Conservation (phyloP, 2,888 invertebrate species). For the Tubiluchus corallicola region DNA sequence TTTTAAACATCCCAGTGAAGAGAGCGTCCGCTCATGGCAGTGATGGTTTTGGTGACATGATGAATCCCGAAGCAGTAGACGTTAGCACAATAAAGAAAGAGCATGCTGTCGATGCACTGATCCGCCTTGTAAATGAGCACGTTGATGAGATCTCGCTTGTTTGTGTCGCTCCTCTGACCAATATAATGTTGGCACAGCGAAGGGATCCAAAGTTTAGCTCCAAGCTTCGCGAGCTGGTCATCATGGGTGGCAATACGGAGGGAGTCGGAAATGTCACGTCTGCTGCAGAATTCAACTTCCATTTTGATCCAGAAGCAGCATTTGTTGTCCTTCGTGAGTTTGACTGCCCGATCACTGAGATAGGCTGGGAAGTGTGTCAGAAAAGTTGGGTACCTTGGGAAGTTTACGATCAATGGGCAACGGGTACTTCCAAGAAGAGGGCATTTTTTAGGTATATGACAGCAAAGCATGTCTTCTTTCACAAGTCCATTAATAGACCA, state of each 20-base stretch:
- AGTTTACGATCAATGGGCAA: too few relatives aligned
- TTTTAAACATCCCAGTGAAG: too few relatives aligned
- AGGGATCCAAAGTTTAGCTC: constrained; percentile 26
- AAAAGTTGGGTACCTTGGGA: not conserved
- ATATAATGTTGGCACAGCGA: constrained; percentile 29
- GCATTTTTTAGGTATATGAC: too few relatives aligned
- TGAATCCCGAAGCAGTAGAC: constrained; percentile 14
- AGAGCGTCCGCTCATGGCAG: too few relatives aligned
- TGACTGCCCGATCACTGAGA: not conserved
- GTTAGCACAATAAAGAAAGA: constrained; percentile 13
- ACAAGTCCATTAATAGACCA: too few relatives aligned
- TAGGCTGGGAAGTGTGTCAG: not conserved
- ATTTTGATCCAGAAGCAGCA: not conserved
- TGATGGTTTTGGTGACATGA: constrained; percentile 15
- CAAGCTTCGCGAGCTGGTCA: constrained; percentile 17
- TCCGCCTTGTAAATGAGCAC: constrained; percentile 14
- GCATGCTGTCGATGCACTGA: constrained; percentile 18
- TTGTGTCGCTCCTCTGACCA: constrained; percentile 30
- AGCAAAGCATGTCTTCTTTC: too few relatives aligned
- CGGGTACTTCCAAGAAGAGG: too few relatives aligned
- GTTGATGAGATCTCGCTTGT: constrained; percentile 24
- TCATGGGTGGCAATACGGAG: constrained; percentile 27
- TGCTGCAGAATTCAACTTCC: constrained; percentile 1
- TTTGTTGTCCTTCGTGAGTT: not conserved
- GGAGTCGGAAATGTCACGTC: not conserved